These are phyloP conservation scores for Coleophora deauratella DNA, from an alignment of 2,888 invertebrate species.

Conservation along the genomic window DNA sequence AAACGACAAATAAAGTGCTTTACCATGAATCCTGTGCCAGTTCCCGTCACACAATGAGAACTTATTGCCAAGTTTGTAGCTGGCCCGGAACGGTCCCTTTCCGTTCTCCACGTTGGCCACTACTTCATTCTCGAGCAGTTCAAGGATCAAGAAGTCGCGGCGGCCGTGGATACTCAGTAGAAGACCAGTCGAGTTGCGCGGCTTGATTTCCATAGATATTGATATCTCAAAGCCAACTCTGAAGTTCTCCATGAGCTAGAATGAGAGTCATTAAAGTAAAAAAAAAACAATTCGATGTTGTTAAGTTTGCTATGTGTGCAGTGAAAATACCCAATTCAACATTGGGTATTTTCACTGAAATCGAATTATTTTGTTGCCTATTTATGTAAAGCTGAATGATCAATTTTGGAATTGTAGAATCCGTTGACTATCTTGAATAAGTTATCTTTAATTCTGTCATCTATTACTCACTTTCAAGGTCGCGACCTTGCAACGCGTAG, in stretches of 20 bases:
- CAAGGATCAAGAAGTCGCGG: slow-evolving; percentile 88
- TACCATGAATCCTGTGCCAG: slow-evolving; percentile 92
- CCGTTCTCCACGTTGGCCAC: slow-evolving; percentile 89
- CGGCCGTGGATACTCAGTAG: slow-evolving; percentile 89
- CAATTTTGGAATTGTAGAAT: too few relatives aligned
- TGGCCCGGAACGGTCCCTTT: slow-evolving; percentile 84
- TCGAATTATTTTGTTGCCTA: too few relatives aligned
- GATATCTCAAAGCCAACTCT: slow-evolving; percentile 85
- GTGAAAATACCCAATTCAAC: too few relatives aligned
- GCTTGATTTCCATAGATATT: slow-evolving; percentile 89
- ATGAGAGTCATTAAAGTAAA: slow-evolving; percentile 2
- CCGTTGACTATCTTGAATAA: too few relatives aligned
- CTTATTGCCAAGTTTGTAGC: slow-evolving; percentile 77
- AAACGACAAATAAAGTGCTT: slow-evolving; percentile 5
- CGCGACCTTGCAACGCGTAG: too few relatives aligned
- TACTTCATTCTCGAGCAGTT: slow-evolving; percentile 90
- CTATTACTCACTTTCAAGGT: slow-evolving; percentile 58
- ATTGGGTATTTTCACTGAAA: too few relatives aligned
- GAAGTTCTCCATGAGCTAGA: slow-evolving; percentile 78
- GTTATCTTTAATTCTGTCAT: too few relatives aligned
- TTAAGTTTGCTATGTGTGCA: too few relatives aligned
- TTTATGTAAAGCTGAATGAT: too few relatives aligned
- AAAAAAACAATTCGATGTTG: too few relatives aligned
- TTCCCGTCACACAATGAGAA: slow-evolving; percentile 92
- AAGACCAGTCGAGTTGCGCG: slow-evolving; percentile 88